Evolutionary conservation across 2,888 invertebrate species (phyloP).

Genomic region (Leptura quadrifasciata): DNA sequence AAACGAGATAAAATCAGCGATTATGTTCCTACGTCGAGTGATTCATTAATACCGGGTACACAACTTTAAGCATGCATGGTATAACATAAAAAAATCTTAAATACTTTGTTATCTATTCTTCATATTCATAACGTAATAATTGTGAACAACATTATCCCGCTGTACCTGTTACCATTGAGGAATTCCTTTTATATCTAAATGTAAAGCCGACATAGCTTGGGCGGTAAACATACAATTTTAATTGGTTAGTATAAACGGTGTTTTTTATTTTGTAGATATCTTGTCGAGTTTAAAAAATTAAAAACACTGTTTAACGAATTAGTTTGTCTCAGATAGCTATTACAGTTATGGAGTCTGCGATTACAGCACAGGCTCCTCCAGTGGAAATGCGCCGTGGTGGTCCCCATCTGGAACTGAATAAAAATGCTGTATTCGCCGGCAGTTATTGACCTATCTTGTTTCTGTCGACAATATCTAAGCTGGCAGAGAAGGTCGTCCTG

Average conservation of each 20-base stretch:
- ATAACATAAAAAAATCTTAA: slow-evolving; percentile 34
- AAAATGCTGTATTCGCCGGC: too few species aligned
- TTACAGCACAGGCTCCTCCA: too few species aligned
- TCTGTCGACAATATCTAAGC: too few species aligned
- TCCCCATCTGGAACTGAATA: too few species aligned
- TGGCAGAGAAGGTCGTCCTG: too few species aligned
- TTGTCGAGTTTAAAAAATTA: too few species aligned
- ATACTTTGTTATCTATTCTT: slow-evolving; percentile 31
- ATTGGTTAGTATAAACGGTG: neutral
- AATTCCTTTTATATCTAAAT: slow-evolving; percentile 37
- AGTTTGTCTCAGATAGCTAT: too few species aligned
- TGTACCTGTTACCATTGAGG: slow-evolving; percentile 32
- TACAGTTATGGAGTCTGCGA: too few species aligned
- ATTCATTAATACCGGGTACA: slow-evolving; percentile 22
- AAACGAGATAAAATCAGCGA: slow-evolving; percentile 26
- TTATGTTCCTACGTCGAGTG: slow-evolving; percentile 12
- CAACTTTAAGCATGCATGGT: slow-evolving; percentile 32
- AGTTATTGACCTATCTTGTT: too few species aligned
- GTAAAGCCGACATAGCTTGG: slow-evolving; percentile 25
- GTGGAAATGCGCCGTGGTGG: too few species aligned
- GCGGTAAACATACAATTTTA: slow-evolving; percentile 16
- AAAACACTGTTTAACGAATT: too few species aligned
- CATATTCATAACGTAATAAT: slow-evolving; percentile 35
- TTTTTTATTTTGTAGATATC: too few species aligned
- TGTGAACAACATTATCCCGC: slow-evolving; percentile 26